Conservation (phyloP, 2,888 invertebrate species). For the Acrobeloides nanus region DNA sequence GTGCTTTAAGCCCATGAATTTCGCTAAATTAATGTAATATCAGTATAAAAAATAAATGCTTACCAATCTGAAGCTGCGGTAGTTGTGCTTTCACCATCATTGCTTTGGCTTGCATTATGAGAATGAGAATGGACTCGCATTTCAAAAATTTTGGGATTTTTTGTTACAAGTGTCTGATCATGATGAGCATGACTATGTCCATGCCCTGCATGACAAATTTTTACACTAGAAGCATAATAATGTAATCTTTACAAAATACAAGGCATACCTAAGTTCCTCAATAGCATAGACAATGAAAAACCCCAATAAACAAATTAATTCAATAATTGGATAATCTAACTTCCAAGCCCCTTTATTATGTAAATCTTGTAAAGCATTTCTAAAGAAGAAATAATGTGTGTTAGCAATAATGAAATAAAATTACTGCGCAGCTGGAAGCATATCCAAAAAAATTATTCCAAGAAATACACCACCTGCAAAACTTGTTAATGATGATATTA, state of each 20-base stretch:
- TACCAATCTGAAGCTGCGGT: too few relatives aligned
- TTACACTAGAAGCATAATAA: neutral
- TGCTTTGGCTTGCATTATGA: too few relatives aligned
- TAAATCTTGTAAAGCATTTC: conserved; percentile 12
- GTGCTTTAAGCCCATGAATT: too few relatives aligned
- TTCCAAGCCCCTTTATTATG: conserved; percentile 14
- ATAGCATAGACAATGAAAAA: conserved; percentile 22
- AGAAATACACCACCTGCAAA: conserved; percentile 24
- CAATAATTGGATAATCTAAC: conserved; percentile 18
- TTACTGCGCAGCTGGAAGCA: conserved; percentile 21
- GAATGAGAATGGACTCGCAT: conserved; percentile 1
- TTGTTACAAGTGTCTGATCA: conserved; percentile 18
- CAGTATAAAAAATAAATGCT: too few relatives aligned
- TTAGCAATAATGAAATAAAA: neutral
- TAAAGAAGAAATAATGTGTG: conserved; percentile 4
- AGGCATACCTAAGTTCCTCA: conserved; percentile 11
- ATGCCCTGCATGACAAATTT: neutral
- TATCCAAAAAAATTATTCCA: conserved; percentile 18
- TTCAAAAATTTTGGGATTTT: conserved; percentile 16
- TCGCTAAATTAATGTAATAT: too few relatives aligned
- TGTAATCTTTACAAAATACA: conserved; percentile 2
- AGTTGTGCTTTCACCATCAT: too few relatives aligned
- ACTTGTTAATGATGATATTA: conserved; percentile 19
- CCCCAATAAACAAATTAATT: conserved; percentile 15
- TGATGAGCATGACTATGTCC: conserved; percentile 10